Evolutionary conservation across 1,140 invertebrate genomes (phyloP), one percentile per base, ranked within the genome.

Genomic region (Bradysia coprophila): DNA sequence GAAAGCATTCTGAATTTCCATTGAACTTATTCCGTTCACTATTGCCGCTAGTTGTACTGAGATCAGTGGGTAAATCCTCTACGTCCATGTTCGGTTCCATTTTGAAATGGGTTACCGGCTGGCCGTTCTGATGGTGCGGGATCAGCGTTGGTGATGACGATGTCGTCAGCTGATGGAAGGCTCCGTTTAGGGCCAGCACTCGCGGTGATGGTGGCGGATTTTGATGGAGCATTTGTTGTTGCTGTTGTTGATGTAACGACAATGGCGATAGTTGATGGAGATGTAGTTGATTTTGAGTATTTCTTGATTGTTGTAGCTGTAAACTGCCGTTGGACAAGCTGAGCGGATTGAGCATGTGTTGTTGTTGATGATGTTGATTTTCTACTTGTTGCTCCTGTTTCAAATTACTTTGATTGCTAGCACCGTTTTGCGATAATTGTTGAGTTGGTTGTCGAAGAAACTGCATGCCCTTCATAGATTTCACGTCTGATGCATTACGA

Each of bases 381-480:
- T 36, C 19, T 59, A 85, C 79, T 21, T 82, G 69, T 40, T 87
- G 61, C 40, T 86, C 61, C 2, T 87, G 58, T 86, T 86, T 10
- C 10, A 11, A 6, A 57, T 87, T 87, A 40, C 87, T 86, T 55
- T 81, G 85, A 51, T 86, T 87, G 40, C 2, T 18, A 10, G 20
- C 13, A 8, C 16, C 3, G 6, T 10, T 8, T 37, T 37, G 13
- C 18, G 33, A 36, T 38, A n/a, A 13, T 21, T 28, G 45, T 22
- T 18, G 31, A 20, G 8, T 20, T 36, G 36, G 41, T 59, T 90
- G 83, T n/a, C 86, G 70, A 43, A 91, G 59, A 42, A 89, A 61
- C 3, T 84, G 89, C 48, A 91, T 91, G 57, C 90, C 90, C 60
- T 92, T 92, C 37, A 92, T 90, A 55, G 85, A 90, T 54, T 90